These are phyloP conservation scores for Lottia gigantea DNA, from an alignment of 2,888 invertebrate genomes.

Conservation along the genomic window DNA sequence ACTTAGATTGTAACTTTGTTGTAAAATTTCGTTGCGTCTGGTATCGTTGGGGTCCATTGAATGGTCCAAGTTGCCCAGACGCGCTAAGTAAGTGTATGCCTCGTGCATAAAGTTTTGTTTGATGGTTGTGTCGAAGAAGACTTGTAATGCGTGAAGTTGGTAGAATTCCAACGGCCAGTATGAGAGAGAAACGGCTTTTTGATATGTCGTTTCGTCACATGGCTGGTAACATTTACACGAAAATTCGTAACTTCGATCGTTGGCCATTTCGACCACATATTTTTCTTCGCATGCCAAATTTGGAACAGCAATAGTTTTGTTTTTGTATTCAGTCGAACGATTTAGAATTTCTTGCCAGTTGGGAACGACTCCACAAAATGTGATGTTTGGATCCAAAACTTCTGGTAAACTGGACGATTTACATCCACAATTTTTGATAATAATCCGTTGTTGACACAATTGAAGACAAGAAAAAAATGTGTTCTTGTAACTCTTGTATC, in stretches of 20 bases:
- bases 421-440: constrained; percentile 55
- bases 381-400: constrained; percentile 34
- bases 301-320: constrained; percentile 36
- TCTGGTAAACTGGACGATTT: constrained; percentile 57
- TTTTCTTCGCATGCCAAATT: constrained; percentile 50
- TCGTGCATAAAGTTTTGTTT: constrained; percentile 50
- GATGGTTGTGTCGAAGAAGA: constrained; percentile 43
- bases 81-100: constrained; percentile 43
- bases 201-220: constrained; percentile 55
- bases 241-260: constrained; percentile 55
- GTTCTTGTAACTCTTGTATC: constrained; percentile 45
- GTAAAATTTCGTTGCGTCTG: constrained; percentile 26
- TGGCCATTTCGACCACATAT: constrained; percentile 46
- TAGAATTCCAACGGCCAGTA: constrained; percentile 63
- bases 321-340: constrained; percentile 24
- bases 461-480: constrained; percentile 60
- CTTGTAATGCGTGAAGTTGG: constrained; percentile 50
- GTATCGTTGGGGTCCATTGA: constrained; percentile 28
- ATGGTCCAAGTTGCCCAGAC: constrained; percentile 30
- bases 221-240: constrained; percentile 55
- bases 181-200: constrained; percentile 57
- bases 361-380: constrained; percentile 55
- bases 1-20: constrained; percentile 26
- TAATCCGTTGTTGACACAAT: constrained; percentile 56
- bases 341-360: constrained; percentile 47